Conservation (phyloP, 2,797 vertebrate genomes). For the Spinus pinus region DNA sequence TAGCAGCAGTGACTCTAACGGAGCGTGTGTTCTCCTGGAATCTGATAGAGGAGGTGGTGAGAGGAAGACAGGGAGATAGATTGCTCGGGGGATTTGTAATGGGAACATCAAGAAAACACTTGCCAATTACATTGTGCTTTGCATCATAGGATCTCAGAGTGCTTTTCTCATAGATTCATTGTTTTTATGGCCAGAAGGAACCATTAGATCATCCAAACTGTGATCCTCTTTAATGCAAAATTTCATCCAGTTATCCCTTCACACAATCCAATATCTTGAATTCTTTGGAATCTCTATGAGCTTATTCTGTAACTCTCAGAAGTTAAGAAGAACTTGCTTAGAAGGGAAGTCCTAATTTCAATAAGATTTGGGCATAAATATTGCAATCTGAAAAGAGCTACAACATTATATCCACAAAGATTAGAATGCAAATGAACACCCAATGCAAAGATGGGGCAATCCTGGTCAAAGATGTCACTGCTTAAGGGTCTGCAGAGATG, state of each 20-base stretch:
- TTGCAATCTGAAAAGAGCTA: neutral
- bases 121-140: constrained; percentile 41
- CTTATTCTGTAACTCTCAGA: neutral
- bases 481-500: neutral
- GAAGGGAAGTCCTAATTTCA: neutral
- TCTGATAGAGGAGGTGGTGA: constrained; percentile 11
- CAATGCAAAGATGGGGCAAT: neutral
- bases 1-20: neutral
- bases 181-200: constrained; percentile 43
- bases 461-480: neutral
- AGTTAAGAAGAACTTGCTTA: neutral
- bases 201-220: constrained; percentile 35
- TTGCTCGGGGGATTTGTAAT: constrained; percentile 39
- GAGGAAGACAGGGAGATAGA: neutral
- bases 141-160: constrained; percentile 52
- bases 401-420: neutral
- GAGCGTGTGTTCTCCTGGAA: constrained; percentile 8
- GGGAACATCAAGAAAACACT: constrained; percentile 48
- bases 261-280: neutral
- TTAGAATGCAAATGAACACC: neutral
- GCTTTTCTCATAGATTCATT: constrained; percentile 50
- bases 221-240: constrained; percentile 32
- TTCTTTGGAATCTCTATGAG: neutral
- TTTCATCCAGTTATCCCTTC: neutral
- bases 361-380: neutral